A percentile compares a stretch with the other conserved stretches of the same genome.
These are phyloP conservation scores for Erannis defoliaria DNA, from an alignment of 2,888 invertebrate genomes.

Conservation along the genomic window DNA sequence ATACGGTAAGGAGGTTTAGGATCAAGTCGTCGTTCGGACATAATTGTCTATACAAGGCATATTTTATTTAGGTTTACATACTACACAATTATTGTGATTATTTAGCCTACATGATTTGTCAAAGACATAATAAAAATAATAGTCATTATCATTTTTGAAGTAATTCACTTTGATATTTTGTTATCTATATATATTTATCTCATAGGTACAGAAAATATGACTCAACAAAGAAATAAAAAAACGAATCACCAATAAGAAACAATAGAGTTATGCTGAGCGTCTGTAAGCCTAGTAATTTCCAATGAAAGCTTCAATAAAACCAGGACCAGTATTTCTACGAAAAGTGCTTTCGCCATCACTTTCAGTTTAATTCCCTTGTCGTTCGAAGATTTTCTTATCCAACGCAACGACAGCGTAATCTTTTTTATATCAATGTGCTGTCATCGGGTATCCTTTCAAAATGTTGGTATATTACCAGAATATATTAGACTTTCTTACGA, in stretches of 20 bases:
- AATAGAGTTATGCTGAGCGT: not conserved
- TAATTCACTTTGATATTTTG: too few relatives aligned
- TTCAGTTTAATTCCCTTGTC: conserved; percentile 1
- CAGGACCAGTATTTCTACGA: conserved; percentile 1
- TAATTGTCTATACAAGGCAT: too few relatives aligned
- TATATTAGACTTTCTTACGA: not conserved
- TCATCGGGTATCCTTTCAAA: not conserved
- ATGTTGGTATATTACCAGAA: not conserved
- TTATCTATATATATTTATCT: too few relatives aligned
- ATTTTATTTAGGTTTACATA: too few relatives aligned
- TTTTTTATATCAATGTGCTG: not conserved
- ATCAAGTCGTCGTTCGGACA: too few relatives aligned
- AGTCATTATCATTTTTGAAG: too few relatives aligned
- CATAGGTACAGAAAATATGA: not conserved
- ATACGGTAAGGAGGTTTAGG: too few relatives aligned
- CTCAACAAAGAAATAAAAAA: not conserved
- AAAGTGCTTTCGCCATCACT: not conserved
- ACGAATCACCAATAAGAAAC: not conserved
- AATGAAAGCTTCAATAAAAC: conserved; percentile 3
- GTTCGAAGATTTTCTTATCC: conserved; percentile 15
- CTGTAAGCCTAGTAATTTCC: not conserved
- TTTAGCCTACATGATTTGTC: too few relatives aligned
- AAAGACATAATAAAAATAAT: too few relatives aligned
- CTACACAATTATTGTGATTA: too few relatives aligned
- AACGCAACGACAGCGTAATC: not conserved